Base-by-base conservation (phyloP, 2,888 invertebrate genomes). In the Lasioglossum figueresi region DNA sequence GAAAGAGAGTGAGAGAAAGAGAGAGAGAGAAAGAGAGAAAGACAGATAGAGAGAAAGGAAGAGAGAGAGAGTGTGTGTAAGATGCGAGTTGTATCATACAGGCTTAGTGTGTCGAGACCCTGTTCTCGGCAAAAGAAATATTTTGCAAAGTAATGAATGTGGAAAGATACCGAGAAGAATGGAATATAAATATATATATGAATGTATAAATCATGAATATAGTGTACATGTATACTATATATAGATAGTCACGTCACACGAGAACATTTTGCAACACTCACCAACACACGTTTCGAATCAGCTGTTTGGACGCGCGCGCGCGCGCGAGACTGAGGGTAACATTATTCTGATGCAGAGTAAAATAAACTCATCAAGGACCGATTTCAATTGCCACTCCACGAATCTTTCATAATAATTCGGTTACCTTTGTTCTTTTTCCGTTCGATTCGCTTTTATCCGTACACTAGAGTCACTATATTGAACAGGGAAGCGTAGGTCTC, bases 61-160 rank as follows among this genome's bases (percentile, higher is more conserved):
- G 31, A 31, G 16, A 59, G 27, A 31, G 59, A 63, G 16, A 59
- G 63, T 2, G 31, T 37, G 34, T 90, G 91, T 91, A 89, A 92
- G 90, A 91, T 87, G 90, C 90, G 84, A 89, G 34, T 92, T 93
- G 91, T 94, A 94, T 93, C 92, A 92, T 93, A 92, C 91, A 91
- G 93, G 91, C 91, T 92, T 93, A 91, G 88, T 87, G 88, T 86
- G 90, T 83, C 90, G 91, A 87, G 88, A 88, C 87, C 88, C 87
- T 87, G 16, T 31, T 31, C 34, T 91, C 89, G 92, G 90, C 89
- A 88, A 91, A 91, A 90, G 88, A 93, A 91, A 92, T 92, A 92
- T 93, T 94, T 92, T 93, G 92, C 91, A 91, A 92, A 48, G 87
- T 92, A 91, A 92, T 89, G 87, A 93, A 91, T 91, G 92, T 91